A percentile compares a stretch with the other conserved stretches of the same genome.
Conservation (phyloP, 2,797 vertebrate genomes). For the Peromyscus melanophrys region DNA sequence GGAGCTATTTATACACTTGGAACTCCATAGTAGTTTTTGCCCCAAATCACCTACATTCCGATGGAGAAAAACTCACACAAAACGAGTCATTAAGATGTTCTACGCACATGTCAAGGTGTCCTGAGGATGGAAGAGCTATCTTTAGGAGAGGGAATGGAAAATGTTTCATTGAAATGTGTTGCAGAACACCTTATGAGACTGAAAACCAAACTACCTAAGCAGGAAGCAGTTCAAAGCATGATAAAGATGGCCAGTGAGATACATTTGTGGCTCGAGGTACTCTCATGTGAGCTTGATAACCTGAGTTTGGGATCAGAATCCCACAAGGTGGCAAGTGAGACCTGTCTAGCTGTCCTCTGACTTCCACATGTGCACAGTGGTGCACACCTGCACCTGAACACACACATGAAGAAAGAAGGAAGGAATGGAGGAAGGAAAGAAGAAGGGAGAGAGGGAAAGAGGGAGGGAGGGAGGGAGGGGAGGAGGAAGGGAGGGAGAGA, state of each 20-base stretch:
- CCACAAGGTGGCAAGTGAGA: not conserved
- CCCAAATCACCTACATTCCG: not conserved
- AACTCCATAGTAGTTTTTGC: not conserved
- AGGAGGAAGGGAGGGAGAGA: fast-evolving
- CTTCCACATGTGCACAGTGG: not conserved
- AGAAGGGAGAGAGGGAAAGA: fast-evolving
- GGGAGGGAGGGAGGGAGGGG: not conserved
- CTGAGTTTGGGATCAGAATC: not conserved
- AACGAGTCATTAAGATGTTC: slow-evolving; percentile 50
- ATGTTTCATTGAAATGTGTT: not conserved
- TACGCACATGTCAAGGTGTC: not conserved
- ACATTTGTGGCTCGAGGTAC: too few species aligned
- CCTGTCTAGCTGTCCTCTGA: not conserved
- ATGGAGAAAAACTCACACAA: not conserved
- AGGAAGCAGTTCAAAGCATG: slow-evolving; percentile 5
- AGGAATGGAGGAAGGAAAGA: not conserved
- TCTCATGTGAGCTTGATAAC: not conserved
- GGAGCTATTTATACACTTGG: not conserved
- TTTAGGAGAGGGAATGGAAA: not conserved
- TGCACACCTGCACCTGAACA: not conserved
- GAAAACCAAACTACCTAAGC: not conserved
- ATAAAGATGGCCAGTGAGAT: not conserved
- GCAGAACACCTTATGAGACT: not conserved
- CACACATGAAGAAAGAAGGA: not conserved
- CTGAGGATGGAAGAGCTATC: not conserved